Conservation (phyloP, 2,113 vertebrate genomes). For the Manacus vitellinus region DNA sequence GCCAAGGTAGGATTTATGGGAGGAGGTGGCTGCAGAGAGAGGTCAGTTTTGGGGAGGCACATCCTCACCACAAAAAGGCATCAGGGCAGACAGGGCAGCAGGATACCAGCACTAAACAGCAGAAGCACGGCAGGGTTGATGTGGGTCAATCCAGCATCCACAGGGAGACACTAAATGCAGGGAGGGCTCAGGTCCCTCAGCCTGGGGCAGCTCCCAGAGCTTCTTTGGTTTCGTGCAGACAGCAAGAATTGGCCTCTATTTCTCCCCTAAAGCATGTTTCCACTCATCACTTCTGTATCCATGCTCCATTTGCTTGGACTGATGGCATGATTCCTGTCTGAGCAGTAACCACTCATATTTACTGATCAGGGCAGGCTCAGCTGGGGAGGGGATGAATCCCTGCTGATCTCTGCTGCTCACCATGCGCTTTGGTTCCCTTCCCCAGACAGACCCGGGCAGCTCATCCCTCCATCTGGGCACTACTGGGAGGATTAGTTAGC, state of each 20-base stretch:
- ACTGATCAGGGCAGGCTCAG: not conserved
- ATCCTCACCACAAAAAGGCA: not conserved
- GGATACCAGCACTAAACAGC: not conserved
- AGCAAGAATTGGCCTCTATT: not conserved
- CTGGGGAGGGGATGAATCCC: not conserved
- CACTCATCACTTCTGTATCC: not conserved
- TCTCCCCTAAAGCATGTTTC: not conserved
- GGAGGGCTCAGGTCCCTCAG: not conserved
- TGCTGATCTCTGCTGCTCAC: not conserved
- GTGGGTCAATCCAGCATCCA: not conserved
- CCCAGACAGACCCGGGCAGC: not conserved
- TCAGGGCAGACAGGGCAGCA: not conserved
- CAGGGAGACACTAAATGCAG: not conserved
- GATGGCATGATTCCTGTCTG: not conserved
- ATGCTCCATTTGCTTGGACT: not conserved
- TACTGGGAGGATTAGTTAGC: not conserved
- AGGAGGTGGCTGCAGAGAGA: not conserved
- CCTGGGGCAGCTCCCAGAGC: not conserved
- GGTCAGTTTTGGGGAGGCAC: not conserved
- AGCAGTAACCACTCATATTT: not conserved
- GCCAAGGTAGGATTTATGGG: not conserved
- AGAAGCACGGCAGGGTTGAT: not conserved
- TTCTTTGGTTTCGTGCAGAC: not conserved
- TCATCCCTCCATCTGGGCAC: not conserved
- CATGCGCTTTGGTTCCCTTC: not conserved